Percentiles rank a stretch among this genome's conserved stretches.
phyloP scores from a whole-genome alignment of 2,113 vertebrate species.

The Malurus alboscapulatus region DNA sequence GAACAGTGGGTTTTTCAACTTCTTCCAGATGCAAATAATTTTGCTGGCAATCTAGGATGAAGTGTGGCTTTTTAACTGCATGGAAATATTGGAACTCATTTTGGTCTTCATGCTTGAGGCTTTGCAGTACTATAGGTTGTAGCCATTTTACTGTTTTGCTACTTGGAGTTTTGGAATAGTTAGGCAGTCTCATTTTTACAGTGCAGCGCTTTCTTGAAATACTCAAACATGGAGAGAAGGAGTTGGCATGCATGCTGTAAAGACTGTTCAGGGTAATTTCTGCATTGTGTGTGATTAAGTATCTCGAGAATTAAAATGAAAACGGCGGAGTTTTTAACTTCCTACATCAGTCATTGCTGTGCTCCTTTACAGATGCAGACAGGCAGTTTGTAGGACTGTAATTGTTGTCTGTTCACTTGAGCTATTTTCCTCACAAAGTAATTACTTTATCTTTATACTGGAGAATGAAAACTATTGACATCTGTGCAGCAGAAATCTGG shows the following conservation, averaged over 20 bases:
- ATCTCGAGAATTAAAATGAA: background rate
- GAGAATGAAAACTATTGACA: background rate
- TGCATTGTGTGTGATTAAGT: background rate
- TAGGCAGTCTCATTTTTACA: background rate
- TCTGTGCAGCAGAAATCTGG: slow-evolving; percentile 35
- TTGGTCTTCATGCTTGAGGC: background rate
- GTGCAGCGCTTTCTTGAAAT: background rate
- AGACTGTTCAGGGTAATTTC: background rate
- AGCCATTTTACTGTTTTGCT: background rate
- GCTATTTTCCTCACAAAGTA: background rate
- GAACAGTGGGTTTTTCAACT: background rate
- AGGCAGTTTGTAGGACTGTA: background rate
- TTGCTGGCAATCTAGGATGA: background rate
- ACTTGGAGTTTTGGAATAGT: background rate
- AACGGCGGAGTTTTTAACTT: background rate
- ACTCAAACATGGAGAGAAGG: background rate
- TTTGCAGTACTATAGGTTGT: background rate
- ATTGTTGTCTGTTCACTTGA: background rate
- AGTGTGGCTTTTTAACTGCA: background rate
- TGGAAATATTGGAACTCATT: background rate
- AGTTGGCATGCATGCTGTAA: background rate
- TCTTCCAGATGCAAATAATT: slow-evolving; percentile 30
- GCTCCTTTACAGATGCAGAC: background rate
- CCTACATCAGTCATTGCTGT: background rate
- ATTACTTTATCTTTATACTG: background rate